Base-by-base conservation (phyloP, 1,140 invertebrate genomes). In the Stenopsyche tienmushanensis region DNA sequence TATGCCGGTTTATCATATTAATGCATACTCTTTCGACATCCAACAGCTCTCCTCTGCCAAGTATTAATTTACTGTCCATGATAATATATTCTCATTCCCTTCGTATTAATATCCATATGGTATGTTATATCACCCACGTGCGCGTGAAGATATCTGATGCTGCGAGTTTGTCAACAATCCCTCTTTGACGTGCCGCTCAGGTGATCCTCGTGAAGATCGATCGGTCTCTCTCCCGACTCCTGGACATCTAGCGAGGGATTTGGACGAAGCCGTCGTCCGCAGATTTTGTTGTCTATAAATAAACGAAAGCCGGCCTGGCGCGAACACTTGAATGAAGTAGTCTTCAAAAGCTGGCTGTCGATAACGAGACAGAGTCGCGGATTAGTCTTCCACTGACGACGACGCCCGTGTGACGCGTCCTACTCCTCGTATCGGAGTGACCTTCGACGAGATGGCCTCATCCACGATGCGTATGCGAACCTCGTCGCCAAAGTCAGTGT, bases 401-500 rank as follows among this genome's bases (percentile, higher is more conserved):
- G 55, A 52, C 23, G 23, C 34, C 47, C 29, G 58, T 21, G 65
- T 62, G 65, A 66, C 65, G 65, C 54, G 8, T 62, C 34, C 17
- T 29, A 44, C 17, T 62, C 44, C 29, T 44, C 49, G 39, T 58
- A 63, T 63, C 58, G n/a, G n/a, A n/a, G n/a, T n/a, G n/a, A n/a
- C n/a, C n/a, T n/a, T n/a, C n/a, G n/a, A 68, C 77, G 73, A 72
- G 72, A 80, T 81, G 78, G 76, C 79, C 34, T 65, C 68, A 68
- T 58, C 69, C 39, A 71, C 70, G 41, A 78, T 82, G 77, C 78
- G 79, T 75, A 79, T 78, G 76, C 79, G 80, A 68, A 80, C 80
- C 39, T 76, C 79, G 71, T 81, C 80, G 75, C 79, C 79, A 47
- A 82, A 81, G 65, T 75, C 78, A 1, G 79, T 81, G 29, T 80